phyloP scores from a whole-genome alignment of 1,140 invertebrate species.

The Aphaenogaster ashmeadi region DNA sequence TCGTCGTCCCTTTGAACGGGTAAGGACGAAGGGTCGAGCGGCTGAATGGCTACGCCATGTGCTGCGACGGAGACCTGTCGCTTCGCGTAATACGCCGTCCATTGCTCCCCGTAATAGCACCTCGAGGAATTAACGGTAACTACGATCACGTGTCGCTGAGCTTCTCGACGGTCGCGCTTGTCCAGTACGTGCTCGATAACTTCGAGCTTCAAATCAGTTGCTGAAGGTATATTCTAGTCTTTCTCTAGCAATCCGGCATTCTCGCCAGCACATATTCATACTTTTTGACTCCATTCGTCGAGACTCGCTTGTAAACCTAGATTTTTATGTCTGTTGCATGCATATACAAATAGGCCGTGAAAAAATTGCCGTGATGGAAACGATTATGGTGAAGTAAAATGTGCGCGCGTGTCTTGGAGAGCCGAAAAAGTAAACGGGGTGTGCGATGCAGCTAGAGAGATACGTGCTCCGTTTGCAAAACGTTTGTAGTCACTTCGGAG shows the following conservation, averaged over 20 bases:
- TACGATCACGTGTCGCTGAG: conserved; percentile 76
- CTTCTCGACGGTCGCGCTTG: conserved; percentile 59
- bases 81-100: conserved; percentile 71
- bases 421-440: conserved; percentile 10
- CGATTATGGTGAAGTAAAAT: conserved; percentile 27
- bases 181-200: conserved; percentile 67
- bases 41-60: conserved; percentile 69
- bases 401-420: not conserved
- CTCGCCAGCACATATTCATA: not conserved
- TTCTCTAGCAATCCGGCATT: not conserved
- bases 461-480: conserved; percentile 55
- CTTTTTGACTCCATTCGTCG: not conserved
- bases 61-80: conserved; percentile 68
- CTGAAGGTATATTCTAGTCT: not conserved
- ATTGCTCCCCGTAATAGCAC: conserved; percentile 74
- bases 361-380: conserved; percentile 15
- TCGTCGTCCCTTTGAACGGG: conserved; percentile 69
- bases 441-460: conserved; percentile 3
- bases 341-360: not conserved
- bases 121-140: conserved; percentile 79
- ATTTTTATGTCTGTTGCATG: conserved; percentile 7
- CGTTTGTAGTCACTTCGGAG: conserved; percentile 11
- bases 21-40: conserved; percentile 69
- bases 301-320: too few species aligned
- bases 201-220: conserved; percentile 39